phyloP scores from a whole-genome alignment of 2,113 vertebrate species.

The Telmatochromis sp. region DNA sequence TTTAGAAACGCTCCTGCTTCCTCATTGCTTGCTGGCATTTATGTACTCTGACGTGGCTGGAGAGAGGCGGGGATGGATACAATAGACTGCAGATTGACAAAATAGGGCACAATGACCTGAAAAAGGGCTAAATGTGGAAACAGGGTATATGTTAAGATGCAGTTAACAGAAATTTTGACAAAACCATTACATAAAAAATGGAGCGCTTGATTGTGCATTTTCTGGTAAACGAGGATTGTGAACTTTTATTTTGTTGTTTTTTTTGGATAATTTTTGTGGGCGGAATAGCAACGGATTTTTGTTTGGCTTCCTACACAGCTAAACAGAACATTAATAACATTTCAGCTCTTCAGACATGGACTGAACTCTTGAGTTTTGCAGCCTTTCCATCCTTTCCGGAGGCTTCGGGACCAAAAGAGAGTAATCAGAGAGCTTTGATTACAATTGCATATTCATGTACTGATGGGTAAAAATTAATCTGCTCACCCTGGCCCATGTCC shows the following conservation, averaged over 20 bases:
- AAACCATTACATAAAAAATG: background rate
- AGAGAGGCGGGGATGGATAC: background rate
- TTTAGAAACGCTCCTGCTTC: conserved; percentile 27
- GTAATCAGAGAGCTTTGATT: background rate
- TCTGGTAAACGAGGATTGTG: background rate
- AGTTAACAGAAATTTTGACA: background rate
- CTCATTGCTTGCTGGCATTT: background rate
- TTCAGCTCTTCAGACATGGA: background rate
- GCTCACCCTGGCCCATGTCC: background rate
- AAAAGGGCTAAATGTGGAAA: background rate
- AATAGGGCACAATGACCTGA: background rate
- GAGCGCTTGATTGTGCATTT: background rate
- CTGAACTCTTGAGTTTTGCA: background rate
- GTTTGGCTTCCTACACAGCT: background rate
- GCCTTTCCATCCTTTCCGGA: background rate
- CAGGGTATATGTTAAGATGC: background rate
- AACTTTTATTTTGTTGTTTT: background rate
- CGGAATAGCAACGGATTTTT: background rate
- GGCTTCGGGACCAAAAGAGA: background rate
- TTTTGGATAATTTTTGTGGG: background rate
- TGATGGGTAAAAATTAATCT: background rate
- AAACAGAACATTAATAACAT: background rate
- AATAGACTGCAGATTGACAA: background rate
- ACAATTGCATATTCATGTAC: background rate
- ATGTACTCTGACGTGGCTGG: background rate